Evolutionary conservation across 2,113 vertebrate genomes (phyloP), one percentile per base, ranked within the genome.

Genomic region (Lichenostomus cassidix): DNA sequence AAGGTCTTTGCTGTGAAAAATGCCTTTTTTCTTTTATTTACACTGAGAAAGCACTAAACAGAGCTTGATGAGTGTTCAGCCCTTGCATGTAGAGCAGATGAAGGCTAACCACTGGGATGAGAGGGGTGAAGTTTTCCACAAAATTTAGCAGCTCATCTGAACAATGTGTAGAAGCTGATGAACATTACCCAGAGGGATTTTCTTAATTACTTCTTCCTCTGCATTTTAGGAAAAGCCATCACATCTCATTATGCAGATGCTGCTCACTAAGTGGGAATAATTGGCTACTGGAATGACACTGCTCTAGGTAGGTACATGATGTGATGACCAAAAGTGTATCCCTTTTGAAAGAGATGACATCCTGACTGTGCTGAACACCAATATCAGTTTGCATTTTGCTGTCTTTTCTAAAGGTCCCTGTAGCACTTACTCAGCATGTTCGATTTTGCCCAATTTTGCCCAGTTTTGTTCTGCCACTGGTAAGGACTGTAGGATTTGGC

Each of bases 261-360:
- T 94, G 53, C 60, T 79, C 56, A 50, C n/a, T 81, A 50, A 76
- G 27, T 85, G 79, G 67, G 87, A 95, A 70, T 91, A 94, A 67
- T 71, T 91, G 50, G 37, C 65, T 89, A 17, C 41, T 78, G 78
- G 63, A 67, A 81, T 75, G 53, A 88, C 39, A 25, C 28, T 71
- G 19, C 53, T 63, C 92, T 83, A 84, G 68, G 52, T 17, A 81
- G 78, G n/a, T 28, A 42, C 79, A 50, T 60, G 69, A 67, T 2
- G 5, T 41, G 73, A 39, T 42, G 68, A 35, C 23, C 55, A 62
- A 90, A 81, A 60, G 56, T 2, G 3, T 47, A 49, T 71, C 47
- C 31, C 27, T 81, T 47, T 18, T 8, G 5, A 60, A 69, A 67
- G 42, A 87, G 29, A 7, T 37, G 47, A 11, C 16, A 56, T 35